Evolutionary conservation across 2,888 invertebrate species (phyloP).

Genomic region (Neoscelio sp.): DNA sequence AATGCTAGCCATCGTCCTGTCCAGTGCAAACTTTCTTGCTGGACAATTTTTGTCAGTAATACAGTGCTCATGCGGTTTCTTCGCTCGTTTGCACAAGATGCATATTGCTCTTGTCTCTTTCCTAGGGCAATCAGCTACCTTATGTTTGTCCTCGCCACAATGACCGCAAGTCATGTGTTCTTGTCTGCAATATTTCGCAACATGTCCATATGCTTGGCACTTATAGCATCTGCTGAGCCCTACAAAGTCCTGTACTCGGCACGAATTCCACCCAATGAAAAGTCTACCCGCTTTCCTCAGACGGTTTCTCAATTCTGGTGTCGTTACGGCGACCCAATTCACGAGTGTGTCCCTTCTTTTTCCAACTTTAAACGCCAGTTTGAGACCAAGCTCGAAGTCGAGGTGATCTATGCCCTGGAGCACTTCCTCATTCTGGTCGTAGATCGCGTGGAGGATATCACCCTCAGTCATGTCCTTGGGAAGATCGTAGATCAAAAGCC

Average conservation of each 20-base stretch:
- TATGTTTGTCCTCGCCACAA: conserved; percentile 43
- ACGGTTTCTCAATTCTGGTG: background rate
- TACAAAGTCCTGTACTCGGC: conserved; percentile 48
- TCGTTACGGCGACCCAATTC: background rate
- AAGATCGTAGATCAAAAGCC: background rate
- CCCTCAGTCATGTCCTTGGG: background rate
- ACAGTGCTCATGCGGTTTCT: background rate
- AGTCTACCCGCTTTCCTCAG: background rate
- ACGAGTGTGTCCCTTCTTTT: background rate
- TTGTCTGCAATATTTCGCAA: conserved; percentile 38
- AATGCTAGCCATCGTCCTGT: background rate
- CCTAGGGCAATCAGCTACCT: background rate
- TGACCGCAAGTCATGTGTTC: conserved; percentile 32
- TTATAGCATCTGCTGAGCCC: conserved; percentile 60
- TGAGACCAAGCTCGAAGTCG: background rate
- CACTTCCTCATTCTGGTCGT: background rate
- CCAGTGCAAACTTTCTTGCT: background rate
- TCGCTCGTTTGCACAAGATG: background rate
- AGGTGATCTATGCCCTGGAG: background rate
- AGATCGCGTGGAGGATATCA: background rate
- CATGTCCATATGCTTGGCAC: conserved; percentile 65
- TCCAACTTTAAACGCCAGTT: background rate
- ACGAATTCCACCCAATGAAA: conserved; percentile 13
- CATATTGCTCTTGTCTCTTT: background rate
- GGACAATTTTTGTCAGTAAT: conserved; percentile 12